Base-by-base conservation (phyloP, 2,888 invertebrate species). In the Leptinotarsa tumamoca region DNA sequence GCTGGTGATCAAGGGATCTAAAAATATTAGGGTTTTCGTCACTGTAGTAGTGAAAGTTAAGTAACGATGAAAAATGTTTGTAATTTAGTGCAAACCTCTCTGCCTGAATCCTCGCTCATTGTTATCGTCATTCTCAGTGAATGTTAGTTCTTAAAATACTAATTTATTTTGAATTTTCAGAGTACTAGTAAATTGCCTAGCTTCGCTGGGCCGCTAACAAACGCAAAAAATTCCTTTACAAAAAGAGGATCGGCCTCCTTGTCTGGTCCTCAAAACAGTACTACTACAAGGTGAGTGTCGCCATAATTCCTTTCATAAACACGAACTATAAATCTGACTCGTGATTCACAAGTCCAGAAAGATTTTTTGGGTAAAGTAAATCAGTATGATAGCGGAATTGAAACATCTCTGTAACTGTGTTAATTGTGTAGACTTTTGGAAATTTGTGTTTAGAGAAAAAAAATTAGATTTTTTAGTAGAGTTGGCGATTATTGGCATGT, bases 171-270 rank as follows among this genome's bases (percentile, higher is more conserved):
- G 18, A 33, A 68, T 75, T 85, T 84, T 54, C 79, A 89, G 89
- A 88, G 86, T 84, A 82, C 87, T 67, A 85, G 86, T 75, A 89
- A 89, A 79, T 82, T 88, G 61, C 84, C 87, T 23, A 87, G 87
- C 77, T 88, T 89, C 79, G 84, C 84, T 18, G 87, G 84, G 67
- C 86, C 88, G n/a, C 82, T 88, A 76, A 81, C 87, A 43, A 87
- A 86, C 76, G 85, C 86, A 68, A 89, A 89, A 80, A 87, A 85
- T 82, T 86, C 87, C 17, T 81, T 87, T 68, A 85, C 85, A 43
- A 89, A 88, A 82, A 83, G 88, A 56, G 87, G 88, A 74, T 88
- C 88, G 17, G 85, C 85, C 17, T 87, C 88, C 15, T 79, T 85
- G 71, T 85, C 86, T 27, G 84, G 86, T 74, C 85, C 85, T 76